phyloP scores from a whole-genome alignment of 64 coral and sea anemone species.

The Catalaphyllia jardinei region DNA sequence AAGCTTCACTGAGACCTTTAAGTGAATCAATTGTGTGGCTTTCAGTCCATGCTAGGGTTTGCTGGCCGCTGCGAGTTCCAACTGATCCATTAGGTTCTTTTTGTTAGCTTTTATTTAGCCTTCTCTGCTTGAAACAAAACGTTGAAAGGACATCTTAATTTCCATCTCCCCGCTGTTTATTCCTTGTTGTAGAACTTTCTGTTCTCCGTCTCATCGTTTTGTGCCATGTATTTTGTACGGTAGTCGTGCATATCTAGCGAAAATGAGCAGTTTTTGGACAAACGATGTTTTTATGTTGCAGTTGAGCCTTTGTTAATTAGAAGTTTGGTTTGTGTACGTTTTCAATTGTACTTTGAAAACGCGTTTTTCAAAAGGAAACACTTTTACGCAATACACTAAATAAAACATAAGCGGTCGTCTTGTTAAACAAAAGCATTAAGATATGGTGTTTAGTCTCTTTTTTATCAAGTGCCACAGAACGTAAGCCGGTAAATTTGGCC shows the following conservation, averaged over 20 bases:
- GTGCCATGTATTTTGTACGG: too few species aligned
- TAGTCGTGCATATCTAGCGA: too few species aligned
- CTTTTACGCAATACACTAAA: not conserved
- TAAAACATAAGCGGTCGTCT: not conserved
- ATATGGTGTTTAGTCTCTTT: not conserved
- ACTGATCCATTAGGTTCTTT: not conserved
- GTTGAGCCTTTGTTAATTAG: not conserved
- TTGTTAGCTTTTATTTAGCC: not conserved
- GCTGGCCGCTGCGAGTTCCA: not conserved
- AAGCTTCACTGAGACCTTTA: not conserved
- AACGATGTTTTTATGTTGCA: conserved; percentile 9
- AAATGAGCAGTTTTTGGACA: not conserved
- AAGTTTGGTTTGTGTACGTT: conserved; percentile 4
- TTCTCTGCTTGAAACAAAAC: conserved; percentile 2
- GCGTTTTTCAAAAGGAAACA: conserved; percentile 9
- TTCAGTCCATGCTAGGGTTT: not conserved
- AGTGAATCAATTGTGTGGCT: not conserved
- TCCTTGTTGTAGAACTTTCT: not conserved
- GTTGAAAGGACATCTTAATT: not conserved
- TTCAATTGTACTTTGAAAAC: not conserved
- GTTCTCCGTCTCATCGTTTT: not conserved
- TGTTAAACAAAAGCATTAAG: not conserved
- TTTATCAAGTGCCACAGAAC: not conserved
- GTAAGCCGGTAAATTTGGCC: not conserved
- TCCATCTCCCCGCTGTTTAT: not conserved